Evolutionary conservation across 2,113 vertebrate species (phyloP).

Genomic region (Eubucco bourcierii): DNA sequence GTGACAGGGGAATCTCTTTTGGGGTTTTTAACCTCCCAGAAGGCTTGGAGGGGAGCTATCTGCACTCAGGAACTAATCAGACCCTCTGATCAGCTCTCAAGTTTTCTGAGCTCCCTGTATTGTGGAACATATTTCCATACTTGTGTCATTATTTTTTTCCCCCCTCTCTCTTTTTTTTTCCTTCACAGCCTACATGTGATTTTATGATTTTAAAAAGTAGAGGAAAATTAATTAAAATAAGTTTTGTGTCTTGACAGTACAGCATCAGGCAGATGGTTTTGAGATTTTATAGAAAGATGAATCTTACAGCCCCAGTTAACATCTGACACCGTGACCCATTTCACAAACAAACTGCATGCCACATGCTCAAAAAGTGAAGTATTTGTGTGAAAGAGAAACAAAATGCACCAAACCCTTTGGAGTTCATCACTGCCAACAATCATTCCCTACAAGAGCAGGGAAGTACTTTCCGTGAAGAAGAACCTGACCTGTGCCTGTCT

Average conservation of each 20-base stretch:
- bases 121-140: not conserved
- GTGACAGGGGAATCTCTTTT: not conserved
- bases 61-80: not conserved
- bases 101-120: not conserved
- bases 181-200: not conserved
- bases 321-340: not conserved
- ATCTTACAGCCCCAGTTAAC: not conserved
- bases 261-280: not conserved
- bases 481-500: not conserved
- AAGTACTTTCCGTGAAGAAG: not conserved
- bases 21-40: not conserved
- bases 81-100: not conserved
- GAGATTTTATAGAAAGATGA: slow-evolving; percentile 17
- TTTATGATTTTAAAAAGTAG: not conserved
- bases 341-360: not conserved
- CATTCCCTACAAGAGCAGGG: not conserved
- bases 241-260: not conserved
- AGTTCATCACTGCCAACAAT: not conserved
- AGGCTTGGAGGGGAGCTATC: not conserved
- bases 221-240: not conserved
- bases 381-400: slow-evolving; percentile 4
- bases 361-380: slow-evolving; percentile 37
- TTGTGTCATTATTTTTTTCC: not conserved
- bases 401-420: not conserved
- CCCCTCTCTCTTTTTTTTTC: not conserved